Percentiles rank a stretch among this genome's conserved stretches.
Evolutionary conservation across 2,797 vertebrate genomes (phyloP).

Genomic region (Syngnathus rostellatus): DNA sequence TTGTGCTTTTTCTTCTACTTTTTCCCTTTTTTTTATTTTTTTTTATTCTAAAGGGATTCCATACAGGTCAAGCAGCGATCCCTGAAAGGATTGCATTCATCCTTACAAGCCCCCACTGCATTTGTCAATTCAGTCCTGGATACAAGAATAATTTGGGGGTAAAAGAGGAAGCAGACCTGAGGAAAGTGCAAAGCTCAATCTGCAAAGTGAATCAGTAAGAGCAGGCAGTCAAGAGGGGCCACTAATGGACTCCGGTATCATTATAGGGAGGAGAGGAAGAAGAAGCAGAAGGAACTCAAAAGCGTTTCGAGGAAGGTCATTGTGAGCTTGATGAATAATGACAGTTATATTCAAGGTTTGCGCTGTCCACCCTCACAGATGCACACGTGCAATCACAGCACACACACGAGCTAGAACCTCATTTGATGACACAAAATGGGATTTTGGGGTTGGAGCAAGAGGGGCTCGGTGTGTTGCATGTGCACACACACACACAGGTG

Average conservation of each 20-base stretch:
- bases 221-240: neutral
- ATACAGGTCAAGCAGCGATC: neutral
- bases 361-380: neutral
- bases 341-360: slow-evolving; percentile 1
- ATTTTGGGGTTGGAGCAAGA: slow-evolving; percentile 53
- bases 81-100: neutral
- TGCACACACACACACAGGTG: slow-evolving; percentile 46
- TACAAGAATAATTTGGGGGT: neutral
- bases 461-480: slow-evolving; percentile 25
- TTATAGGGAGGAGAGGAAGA: slow-evolving; percentile 8
- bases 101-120: too few relatives aligned
- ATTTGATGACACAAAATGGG: slow-evolving; percentile 58
- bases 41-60: too few relatives aligned
- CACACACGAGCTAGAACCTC: slow-evolving; percentile 28
- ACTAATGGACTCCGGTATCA: slow-evolving; percentile 8
- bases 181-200: slow-evolving; percentile 1
- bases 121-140: neutral
- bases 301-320: neutral
- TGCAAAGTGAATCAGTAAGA: slow-evolving; percentile 11
- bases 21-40: too few relatives aligned
- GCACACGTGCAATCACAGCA: slow-evolving; percentile 3
- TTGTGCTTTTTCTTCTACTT: too few relatives aligned
- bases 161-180: neutral
- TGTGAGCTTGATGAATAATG: slow-evolving; percentile 13
- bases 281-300: slow-evolving; percentile 6